Evolutionary conservation across 2,888 invertebrate species (phyloP).

Genomic region (Acrocyrtus sp.): DNA sequence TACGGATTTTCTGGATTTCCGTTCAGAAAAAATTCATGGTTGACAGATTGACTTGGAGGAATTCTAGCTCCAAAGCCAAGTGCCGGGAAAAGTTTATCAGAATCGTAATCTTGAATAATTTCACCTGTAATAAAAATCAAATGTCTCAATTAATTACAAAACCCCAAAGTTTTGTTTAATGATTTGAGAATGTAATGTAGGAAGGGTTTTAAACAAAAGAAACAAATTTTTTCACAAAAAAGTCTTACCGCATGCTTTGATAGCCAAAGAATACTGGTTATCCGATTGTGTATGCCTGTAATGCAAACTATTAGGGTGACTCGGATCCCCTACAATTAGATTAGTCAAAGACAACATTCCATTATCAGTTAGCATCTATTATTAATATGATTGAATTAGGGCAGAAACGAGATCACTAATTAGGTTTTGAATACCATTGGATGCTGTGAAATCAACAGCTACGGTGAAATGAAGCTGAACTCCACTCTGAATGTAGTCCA

Average conservation of each 20-base stretch:
- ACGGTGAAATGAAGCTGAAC: slow-evolving; percentile 65
- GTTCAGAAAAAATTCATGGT: slow-evolving; percentile 68
- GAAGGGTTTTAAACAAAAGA: slow-evolving; percentile 39
- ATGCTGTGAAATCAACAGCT: slow-evolving; percentile 66
- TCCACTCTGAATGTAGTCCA: slow-evolving; percentile 70
- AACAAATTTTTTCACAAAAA: slow-evolving; percentile 44
- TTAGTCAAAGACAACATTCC: neutral
- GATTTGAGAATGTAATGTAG: neutral
- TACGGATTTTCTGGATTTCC: slow-evolving; percentile 68
- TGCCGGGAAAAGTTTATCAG: slow-evolving; percentile 62
- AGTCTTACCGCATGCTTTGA: slow-evolving; percentile 67
- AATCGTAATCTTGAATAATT: slow-evolving; percentile 67
- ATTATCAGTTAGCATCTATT: neutral
- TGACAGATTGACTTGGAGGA: slow-evolving; percentile 67
- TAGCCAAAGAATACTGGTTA: slow-evolving; percentile 69
- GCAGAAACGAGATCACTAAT: too few relatives aligned
- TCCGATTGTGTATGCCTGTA: slow-evolving; percentile 66
- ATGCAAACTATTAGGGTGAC: slow-evolving; percentile 65
- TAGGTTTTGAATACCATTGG: slow-evolving; percentile 63
- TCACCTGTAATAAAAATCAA: slow-evolving; percentile 61
- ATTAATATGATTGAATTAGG: neutral
- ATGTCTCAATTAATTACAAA: neutral
- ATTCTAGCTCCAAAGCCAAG: slow-evolving; percentile 69
- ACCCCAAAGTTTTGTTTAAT: neutral
- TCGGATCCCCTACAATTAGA: slow-evolving; percentile 64